Conservation (phyloP, 2,888 invertebrate genomes). For the Lasioglossum lativentre region DNA sequence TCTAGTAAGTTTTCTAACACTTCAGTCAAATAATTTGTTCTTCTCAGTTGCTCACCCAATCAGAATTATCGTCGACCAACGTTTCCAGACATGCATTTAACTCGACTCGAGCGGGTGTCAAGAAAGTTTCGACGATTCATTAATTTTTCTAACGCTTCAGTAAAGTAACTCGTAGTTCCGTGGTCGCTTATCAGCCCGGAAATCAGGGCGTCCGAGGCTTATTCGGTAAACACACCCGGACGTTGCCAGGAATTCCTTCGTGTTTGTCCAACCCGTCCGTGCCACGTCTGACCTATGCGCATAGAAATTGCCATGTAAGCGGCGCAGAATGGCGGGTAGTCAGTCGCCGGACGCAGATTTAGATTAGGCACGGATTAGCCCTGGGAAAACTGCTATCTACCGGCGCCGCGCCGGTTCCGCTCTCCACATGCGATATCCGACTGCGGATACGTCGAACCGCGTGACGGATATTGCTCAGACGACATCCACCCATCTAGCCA, state of each 20-base stretch:
- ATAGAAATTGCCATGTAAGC: conserved; percentile 61
- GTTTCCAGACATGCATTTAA: not conserved
- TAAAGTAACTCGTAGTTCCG: not conserved
- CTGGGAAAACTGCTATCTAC: conserved; percentile 30
- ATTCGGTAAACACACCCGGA: not conserved
- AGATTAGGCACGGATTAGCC: conserved; percentile 55
- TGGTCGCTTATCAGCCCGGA: not conserved
- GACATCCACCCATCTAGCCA: not conserved
- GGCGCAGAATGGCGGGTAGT: conserved; percentile 15
- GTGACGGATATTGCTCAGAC: conserved; percentile 37
- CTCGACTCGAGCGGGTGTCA: not conserved
- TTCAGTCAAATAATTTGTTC: not conserved
- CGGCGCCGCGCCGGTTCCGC: not conserved
- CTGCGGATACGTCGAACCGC: conserved; percentile 21
- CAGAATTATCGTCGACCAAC: not conserved
- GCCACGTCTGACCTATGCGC: conserved; percentile 53
- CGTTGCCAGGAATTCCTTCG: not conserved
- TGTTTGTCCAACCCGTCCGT: conserved; percentile 50
- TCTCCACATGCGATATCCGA: not conserved
- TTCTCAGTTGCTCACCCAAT: no score
- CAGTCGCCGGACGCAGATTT: conserved; percentile 46
- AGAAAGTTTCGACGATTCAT: not conserved
- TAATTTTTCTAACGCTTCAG: not conserved
- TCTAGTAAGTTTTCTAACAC: not conserved
- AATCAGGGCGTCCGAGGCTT: not conserved